Percentiles rank a stretch among this genome's conserved stretches.
These are phyloP conservation scores for Crossocerus cetratus DNA, from an alignment of 2,888 invertebrate species.

Conservation along the genomic window DNA sequence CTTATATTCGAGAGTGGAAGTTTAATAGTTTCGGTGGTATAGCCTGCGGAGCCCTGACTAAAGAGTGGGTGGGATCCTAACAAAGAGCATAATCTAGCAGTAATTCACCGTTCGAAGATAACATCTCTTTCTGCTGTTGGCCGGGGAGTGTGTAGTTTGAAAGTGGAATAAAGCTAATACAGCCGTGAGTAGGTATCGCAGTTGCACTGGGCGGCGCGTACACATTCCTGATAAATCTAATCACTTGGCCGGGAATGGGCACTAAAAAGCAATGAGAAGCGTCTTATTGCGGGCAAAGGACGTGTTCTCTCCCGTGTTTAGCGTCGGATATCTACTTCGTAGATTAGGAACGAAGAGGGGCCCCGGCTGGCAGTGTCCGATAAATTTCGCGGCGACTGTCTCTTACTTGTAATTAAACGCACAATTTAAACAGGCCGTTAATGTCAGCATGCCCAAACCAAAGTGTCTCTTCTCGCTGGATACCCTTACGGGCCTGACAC, in stretches of 20 bases:
- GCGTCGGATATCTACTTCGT: conserved; percentile 63
- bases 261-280: conserved; percentile 56
- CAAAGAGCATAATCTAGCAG: too few relatives aligned
- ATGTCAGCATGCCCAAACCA: conserved; percentile 68
- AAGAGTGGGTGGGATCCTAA: too few relatives aligned
- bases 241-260: conserved; percentile 25
- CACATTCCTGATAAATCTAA: conserved; percentile 44
- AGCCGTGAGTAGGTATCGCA: neutral
- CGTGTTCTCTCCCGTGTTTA: conserved; percentile 57
- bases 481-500: conserved; percentile 32
- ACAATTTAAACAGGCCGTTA: conserved; percentile 74
- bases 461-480: conserved; percentile 47
- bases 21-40: too few relatives aligned
- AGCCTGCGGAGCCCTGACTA: too few relatives aligned
- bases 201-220: conserved; percentile 8
- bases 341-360: conserved; percentile 70
- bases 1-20: too few relatives aligned
- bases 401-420: conserved; percentile 75
- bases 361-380: conserved; percentile 69
- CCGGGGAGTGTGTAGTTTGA: neutral
- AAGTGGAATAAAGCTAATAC: neutral
- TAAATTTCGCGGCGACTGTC: conserved; percentile 72
- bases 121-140: too few relatives aligned
- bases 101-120: too few relatives aligned
- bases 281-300: conserved; percentile 55